These are phyloP conservation scores for Glaucopsyche alexis DNA, from an alignment of 2,888 invertebrate genomes.

Conservation along the genomic window DNA sequence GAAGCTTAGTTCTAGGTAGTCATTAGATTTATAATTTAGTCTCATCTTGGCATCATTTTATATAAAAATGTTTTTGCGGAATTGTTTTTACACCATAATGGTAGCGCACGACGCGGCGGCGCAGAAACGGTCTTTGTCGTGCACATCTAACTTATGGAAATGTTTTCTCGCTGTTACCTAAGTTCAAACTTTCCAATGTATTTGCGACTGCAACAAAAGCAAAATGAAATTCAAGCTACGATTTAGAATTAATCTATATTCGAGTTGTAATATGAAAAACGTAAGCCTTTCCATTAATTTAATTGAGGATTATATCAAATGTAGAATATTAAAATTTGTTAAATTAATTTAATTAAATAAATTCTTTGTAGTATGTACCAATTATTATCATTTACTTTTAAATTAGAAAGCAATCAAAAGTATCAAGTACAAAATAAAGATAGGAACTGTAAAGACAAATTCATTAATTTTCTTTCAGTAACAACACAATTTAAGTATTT, in stretches of 20 bases:
- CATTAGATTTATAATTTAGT: no score
- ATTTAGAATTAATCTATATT: not conserved
- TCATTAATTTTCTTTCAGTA: not conserved
- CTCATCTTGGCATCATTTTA: no score
- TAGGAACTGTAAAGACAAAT: no score
- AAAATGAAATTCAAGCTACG: constrained; percentile 8
- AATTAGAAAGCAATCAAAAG: no score
- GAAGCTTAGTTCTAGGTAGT: no score
- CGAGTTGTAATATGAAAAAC: not conserved
- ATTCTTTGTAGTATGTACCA: no score
- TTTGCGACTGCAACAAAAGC: constrained; percentile 1
- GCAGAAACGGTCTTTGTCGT: constrained; percentile 16
- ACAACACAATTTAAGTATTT: not conserved
- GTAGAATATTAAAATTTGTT: no score
- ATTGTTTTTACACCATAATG: no score
- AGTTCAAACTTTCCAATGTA: constrained; percentile 23
- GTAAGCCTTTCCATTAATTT: not conserved
- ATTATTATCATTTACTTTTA: no score
- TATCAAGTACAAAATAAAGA: no score
- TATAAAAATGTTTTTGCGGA: no score
- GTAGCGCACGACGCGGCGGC: not conserved
- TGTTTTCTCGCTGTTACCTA: constrained; percentile 20
- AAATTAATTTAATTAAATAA: no score
- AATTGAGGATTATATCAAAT: not conserved
- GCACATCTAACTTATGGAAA: constrained; percentile 24